Percentiles rank a stretch among this genome's conserved stretches.
Evolutionary conservation across 2,888 invertebrate species (phyloP).

Genomic region (Chymomyza amoena): DNA sequence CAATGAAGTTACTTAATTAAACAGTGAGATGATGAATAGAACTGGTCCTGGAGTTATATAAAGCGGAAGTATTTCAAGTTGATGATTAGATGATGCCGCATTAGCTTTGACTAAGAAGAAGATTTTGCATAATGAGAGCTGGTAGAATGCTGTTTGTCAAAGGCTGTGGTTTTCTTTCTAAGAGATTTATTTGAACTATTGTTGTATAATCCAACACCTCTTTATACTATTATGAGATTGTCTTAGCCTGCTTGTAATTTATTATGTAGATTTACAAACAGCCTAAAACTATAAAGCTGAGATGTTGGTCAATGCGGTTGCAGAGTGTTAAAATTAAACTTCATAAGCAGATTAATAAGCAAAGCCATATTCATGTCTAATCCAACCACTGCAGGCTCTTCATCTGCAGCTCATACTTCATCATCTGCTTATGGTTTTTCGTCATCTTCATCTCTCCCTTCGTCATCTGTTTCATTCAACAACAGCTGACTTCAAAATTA

Average conservation of each 20-base stretch:
- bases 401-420: background rate
- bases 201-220: too few relatives aligned
- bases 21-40: too few relatives aligned
- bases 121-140: too few relatives aligned
- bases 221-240: too few relatives aligned
- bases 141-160: too few relatives aligned
- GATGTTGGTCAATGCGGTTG: conserved; percentile 46
- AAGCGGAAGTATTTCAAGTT: too few relatives aligned
- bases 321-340: conserved; percentile 52
- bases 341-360: conserved; percentile 50
- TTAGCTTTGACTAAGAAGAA: too few relatives aligned
- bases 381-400: background rate
- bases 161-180: too few relatives aligned
- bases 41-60: too few relatives aligned
- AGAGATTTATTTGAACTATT: too few relatives aligned
- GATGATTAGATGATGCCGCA: too few relatives aligned
- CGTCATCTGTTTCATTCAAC: background rate
- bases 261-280: background rate
- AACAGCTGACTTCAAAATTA: conserved; percentile 27
- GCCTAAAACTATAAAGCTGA: background rate
- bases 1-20: background rate
- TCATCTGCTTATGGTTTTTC: background rate
- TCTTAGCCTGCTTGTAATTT: too few relatives aligned
- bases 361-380: background rate
- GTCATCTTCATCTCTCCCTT: background rate